A percentile compares a stretch with the other conserved stretches of the same genome.
phyloP scores from a whole-genome alignment of 2,888 invertebrate species.

The Sthenelais limicola region DNA sequence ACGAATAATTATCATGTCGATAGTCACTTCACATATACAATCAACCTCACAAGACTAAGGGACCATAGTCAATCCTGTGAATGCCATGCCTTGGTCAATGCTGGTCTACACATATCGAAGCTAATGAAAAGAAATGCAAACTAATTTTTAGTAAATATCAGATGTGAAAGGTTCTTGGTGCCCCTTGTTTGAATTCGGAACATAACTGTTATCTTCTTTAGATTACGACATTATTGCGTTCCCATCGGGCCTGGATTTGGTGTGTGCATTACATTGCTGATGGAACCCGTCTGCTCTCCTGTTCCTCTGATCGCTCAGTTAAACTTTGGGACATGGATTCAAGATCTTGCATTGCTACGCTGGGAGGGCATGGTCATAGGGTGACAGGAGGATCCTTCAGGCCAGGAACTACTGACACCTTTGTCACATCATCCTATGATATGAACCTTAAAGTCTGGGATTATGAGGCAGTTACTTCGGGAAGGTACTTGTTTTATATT shows the following conservation, averaged over 20 bases:
- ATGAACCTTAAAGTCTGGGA: conserved; percentile 46
- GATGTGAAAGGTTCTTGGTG: too few relatives aligned
- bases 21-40: too few relatives aligned
- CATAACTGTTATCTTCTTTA: too few relatives aligned
- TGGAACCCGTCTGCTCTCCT: conserved; percentile 39
- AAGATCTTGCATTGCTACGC: conserved; percentile 31
- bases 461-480: conserved; percentile 38
- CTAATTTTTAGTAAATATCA: too few relatives aligned
- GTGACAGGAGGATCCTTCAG: conserved; percentile 40
- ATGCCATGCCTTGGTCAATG: too few relatives aligned
- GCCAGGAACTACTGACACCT: conserved; percentile 30
- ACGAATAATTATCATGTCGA: too few relatives aligned
- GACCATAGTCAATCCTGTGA: too few relatives aligned
- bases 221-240: background rate
- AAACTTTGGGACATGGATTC: conserved; percentile 42
- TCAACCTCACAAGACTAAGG: too few relatives aligned
- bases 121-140: too few relatives aligned
- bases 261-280: conserved; percentile 33
- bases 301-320: conserved; percentile 46
- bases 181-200: too few relatives aligned
- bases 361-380: conserved; percentile 46
- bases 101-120: too few relatives aligned
- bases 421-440: conserved; percentile 46
- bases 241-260: conserved; percentile 48
- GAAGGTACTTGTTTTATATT: too few relatives aligned